These are phyloP conservation scores for Helicolenus hilgendorfi DNA, from an alignment of 2,797 vertebrate genomes.

Conservation along the genomic window DNA sequence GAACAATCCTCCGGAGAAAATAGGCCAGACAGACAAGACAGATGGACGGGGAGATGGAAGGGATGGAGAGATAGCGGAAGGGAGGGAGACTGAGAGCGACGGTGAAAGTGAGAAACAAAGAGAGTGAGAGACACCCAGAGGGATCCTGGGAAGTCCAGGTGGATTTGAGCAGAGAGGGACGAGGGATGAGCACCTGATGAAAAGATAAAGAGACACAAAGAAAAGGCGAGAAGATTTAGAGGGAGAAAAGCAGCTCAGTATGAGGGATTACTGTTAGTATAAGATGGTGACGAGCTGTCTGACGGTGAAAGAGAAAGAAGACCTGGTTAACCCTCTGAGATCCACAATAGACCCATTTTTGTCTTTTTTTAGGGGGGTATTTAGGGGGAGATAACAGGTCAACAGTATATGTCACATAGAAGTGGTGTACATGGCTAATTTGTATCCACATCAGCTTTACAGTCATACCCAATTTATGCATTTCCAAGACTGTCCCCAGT, in stretches of 20 bases:
- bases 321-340: background rate
- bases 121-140: conserved; percentile 26
- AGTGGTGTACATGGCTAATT: too few relatives aligned
- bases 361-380: too few relatives aligned
- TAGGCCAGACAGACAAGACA: conserved; percentile 76
- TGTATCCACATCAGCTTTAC: too few relatives aligned
- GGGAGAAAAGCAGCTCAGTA: conserved; percentile 24
- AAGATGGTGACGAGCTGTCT: conserved; percentile 26
- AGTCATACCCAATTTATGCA: too few relatives aligned
- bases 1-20: conserved; percentile 73
- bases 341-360: background rate
- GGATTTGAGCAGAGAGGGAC: conserved; percentile 41
- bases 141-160: conserved; percentile 55
- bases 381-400: too few relatives aligned
- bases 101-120: conserved; percentile 67
- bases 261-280: conserved; percentile 2
- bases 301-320: conserved; percentile 7
- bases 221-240: conserved; percentile 10
- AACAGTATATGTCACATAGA: too few relatives aligned
- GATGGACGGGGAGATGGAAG: conserved; percentile 61
- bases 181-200: conserved; percentile 36
- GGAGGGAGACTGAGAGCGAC: conserved; percentile 7
- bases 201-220: conserved; percentile 44
- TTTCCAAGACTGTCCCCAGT: too few relatives aligned
- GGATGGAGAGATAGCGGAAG: background rate